phyloP scores from a whole-genome alignment of 2,888 invertebrate species.

The Clepsis dumicolana region DNA sequence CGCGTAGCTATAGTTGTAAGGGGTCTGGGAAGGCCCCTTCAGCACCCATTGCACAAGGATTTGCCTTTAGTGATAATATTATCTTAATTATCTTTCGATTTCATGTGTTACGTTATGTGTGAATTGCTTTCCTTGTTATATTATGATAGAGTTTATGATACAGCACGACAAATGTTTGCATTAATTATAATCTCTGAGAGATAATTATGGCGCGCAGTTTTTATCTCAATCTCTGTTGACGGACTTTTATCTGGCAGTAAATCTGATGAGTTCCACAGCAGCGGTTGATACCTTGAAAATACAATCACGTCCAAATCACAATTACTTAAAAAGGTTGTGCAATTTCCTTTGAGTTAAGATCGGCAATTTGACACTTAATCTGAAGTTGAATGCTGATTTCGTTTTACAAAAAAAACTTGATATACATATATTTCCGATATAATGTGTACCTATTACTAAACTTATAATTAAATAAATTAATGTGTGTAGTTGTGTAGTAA shows the following conservation, averaged over 20 bases:
- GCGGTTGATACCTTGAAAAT: neutral
- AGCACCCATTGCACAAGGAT: no score
- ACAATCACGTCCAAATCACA: neutral
- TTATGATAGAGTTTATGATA: conserved; percentile 1
- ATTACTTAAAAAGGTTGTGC: neutral
- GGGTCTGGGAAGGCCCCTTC: no score
- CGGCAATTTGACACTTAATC: no score
- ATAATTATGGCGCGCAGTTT: conserved; percentile 2
- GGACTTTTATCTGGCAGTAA: conserved; percentile 9
- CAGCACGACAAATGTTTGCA: conserved; percentile 11
- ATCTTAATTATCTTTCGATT: no score
- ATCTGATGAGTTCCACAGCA: neutral
- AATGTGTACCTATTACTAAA: no score
- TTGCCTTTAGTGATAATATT: no score
- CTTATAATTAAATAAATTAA: no score
- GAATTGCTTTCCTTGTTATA: neutral
- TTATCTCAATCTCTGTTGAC: conserved; percentile 31
- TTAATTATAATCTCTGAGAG: conserved; percentile 4
- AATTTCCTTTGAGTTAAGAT: no score
- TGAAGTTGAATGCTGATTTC: no score
- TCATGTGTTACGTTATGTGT: neutral
- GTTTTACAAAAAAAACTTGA: neutral
- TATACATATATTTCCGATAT: no score
- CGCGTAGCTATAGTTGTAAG: no score
- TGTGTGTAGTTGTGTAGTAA: neutral